These are phyloP conservation scores for Phoxinus phoxinus DNA, from an alignment of 2,113 vertebrate species.

Conservation along the genomic window DNA sequence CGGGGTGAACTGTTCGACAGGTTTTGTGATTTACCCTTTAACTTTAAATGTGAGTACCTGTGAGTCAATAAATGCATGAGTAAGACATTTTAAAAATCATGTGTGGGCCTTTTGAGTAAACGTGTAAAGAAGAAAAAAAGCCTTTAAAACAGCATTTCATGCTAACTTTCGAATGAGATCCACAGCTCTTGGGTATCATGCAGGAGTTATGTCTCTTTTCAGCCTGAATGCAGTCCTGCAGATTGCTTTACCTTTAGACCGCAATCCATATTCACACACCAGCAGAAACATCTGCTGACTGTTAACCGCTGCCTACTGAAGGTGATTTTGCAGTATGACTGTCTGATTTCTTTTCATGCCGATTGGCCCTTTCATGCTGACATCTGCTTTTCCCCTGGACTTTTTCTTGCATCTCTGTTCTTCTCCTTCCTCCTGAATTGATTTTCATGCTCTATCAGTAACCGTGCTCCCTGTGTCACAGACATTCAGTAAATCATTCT, in stretches of 20 bases:
- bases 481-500: conserved; percentile 62
- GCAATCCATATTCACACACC: conserved; percentile 11
- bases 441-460: conserved; percentile 74
- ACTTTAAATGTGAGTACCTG: not conserved
- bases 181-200: not conserved
- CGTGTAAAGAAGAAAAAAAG: not conserved
- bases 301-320: conserved; percentile 56
- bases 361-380: conserved; percentile 28
- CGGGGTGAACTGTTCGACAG: too few species aligned
- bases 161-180: not conserved
- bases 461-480: conserved; percentile 68
- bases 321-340: conserved; percentile 11
- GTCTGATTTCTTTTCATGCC: conserved; percentile 37
- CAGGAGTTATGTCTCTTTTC: not conserved
- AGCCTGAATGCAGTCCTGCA: not conserved
- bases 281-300: conserved; percentile 68
- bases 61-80: not conserved
- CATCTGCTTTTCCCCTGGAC: conserved; percentile 16
- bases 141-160: conserved; percentile 19
- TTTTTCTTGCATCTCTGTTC: conserved; percentile 21
- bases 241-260: conserved; percentile 6
- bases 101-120: not conserved
- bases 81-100: not conserved
- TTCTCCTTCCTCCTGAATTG: conserved; percentile 61
- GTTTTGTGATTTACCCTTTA: not conserved